Evolutionary conservation across 1,140 invertebrate species (phyloP), one percentile per base, ranked within the genome.

Genomic region (Cydia amplana): DNA sequence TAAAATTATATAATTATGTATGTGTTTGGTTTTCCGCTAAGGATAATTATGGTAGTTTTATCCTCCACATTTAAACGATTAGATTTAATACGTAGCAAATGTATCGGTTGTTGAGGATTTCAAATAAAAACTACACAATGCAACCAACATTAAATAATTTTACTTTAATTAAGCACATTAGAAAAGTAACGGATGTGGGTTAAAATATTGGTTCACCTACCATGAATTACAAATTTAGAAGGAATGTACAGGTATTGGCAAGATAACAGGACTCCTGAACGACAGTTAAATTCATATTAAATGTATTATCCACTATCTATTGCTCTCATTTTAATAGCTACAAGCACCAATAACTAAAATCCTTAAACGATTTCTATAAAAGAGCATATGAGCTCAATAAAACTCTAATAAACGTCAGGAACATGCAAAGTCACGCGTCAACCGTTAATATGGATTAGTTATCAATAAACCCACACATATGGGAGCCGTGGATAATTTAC

Each of bases 361-460:
- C n/a, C 49, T 51, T 9, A 51, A 51, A 18, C 2, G 5, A 18
- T 51, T 51, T 23, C 55, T 60, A 23, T n/a, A 7, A 60, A 60
- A 18, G 5, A 51, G 1, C n/a, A n/a, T 60, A 60, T 60, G 23
- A 79, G 64, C 79, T 72, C 70, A 76, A 49, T 74, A 63, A 72
- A 60, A 64, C 73, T 43, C 16, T 70, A 74, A 51, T 75, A 23
- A 28, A 75, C 36, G 74, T n/a, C 49, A 23, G 28, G 55, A 82
- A 84, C 77, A 86, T 86, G 87, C 84, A 70, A 77, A 82, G 85
- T 91, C 89, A 91, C 83, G 87, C 73, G 20, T 6, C 10, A 75
- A 82, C 85, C 86, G 82, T 91, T 87, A 85, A 86, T 91, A 85
- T 88, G 81, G 85, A 88, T 91, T 88, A 86, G 79, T 85, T 83